Conservation (phyloP, 2,888 invertebrate species). For the Omphaloscelis lunosa region DNA sequence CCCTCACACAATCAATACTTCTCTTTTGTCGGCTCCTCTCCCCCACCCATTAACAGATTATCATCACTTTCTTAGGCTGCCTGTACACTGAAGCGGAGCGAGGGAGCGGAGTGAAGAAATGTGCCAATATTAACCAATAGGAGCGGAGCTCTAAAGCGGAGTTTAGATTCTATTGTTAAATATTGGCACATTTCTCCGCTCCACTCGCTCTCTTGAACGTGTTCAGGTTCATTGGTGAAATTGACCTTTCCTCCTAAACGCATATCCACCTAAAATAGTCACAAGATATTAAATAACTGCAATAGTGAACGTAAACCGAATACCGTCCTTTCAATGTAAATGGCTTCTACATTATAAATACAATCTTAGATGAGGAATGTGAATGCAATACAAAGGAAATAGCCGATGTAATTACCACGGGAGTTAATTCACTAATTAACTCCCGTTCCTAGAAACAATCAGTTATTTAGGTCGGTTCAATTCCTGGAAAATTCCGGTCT, state of each 20-base stretch:
- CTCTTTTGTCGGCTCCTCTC: not conserved
- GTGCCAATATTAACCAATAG: no score
- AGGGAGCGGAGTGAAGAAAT: no score
- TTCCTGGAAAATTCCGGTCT: slow-evolving; percentile 38
- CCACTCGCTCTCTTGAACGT: no score
- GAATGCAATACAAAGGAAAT: slow-evolving; percentile 43
- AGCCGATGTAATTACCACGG: slow-evolving; percentile 40
- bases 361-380: slow-evolving; percentile 36
- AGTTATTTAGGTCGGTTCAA: slow-evolving; percentile 41
- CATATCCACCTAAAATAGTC: not conserved
- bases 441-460: slow-evolving; percentile 62
- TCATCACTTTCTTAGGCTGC: not conserved
- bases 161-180: no score
- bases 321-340: slow-evolving; percentile 31
- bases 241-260: no score
- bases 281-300: not conserved
- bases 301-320: not conserved
- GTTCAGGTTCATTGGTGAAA: no score
- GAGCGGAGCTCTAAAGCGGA: no score
- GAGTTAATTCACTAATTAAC: no score
- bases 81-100: no score
- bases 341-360: slow-evolving; percentile 25
- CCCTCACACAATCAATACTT: not conserved
- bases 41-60: not conserved
- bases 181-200: no score